These are phyloP conservation scores for Brachystomella parvula DNA, from an alignment of 1,140 invertebrate species.

Conservation along the genomic window DNA sequence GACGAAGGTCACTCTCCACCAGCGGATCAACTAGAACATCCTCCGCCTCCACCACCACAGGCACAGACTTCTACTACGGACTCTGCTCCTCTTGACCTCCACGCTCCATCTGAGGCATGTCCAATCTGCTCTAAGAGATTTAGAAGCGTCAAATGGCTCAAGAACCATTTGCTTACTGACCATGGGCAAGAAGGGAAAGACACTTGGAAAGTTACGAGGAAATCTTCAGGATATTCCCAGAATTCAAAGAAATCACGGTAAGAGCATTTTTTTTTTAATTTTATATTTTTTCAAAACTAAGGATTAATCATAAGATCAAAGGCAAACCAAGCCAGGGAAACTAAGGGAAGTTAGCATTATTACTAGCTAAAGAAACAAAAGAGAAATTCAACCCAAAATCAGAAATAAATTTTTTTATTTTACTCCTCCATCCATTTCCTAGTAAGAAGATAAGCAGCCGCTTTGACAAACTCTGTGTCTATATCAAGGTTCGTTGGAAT, in stretches of 20 bases:
- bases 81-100: constrained; percentile 49
- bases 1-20: constrained; percentile 45
- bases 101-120: constrained; percentile 69
- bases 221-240: neutral
- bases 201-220: constrained; percentile 56
- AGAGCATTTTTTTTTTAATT: neutral
- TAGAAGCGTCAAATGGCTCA: constrained; percentile 79
- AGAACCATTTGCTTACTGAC: constrained; percentile 77
- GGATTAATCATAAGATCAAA: no score
- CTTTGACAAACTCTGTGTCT: no score
- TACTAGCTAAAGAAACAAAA: no score
- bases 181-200: constrained; percentile 65
- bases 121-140: constrained; percentile 79
- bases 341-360: no score
- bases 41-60: constrained; percentile 6
- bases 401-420: no score
- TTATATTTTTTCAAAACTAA: no score
- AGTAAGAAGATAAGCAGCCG: no score
- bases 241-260: constrained; percentile 16
- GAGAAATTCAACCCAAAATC: no score
- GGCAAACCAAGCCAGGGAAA: no score
- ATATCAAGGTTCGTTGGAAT: no score
- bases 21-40: constrained; percentile 34
- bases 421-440: no score
- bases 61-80: neutral